Percentiles rank a stretch among this genome's conserved stretches.
Conservation (phyloP, 2,797 vertebrate species). For the Borostomias antarcticus region DNA sequence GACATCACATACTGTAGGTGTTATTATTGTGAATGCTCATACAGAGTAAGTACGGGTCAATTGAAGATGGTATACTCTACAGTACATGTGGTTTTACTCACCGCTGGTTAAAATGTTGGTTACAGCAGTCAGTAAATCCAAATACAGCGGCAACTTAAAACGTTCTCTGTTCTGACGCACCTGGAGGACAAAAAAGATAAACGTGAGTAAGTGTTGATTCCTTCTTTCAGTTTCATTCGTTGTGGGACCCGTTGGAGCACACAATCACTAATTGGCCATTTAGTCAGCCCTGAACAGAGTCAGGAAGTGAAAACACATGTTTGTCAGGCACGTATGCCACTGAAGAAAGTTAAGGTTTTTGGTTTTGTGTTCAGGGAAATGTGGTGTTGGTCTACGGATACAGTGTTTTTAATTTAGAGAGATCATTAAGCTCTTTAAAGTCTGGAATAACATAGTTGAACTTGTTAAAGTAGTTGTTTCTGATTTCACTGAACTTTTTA, state of each 20-base stretch:
- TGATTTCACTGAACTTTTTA: too few species aligned
- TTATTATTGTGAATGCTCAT: background rate
- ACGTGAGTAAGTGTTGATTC: background rate
- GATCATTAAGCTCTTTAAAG: too few species aligned
- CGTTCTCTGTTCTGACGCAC: background rate
- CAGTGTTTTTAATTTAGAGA: too few species aligned
- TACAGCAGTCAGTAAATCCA: slow-evolving; percentile 1
- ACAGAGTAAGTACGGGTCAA: background rate
- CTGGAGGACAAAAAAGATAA: background rate
- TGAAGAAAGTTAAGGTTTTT: too few species aligned
- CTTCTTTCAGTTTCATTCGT: background rate
- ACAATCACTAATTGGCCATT: background rate
- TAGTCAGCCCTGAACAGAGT: too few species aligned
- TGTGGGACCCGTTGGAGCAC: background rate
- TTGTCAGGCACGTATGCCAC: too few species aligned
- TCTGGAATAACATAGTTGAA: too few species aligned
- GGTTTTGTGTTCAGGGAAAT: too few species aligned
- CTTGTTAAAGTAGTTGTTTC: too few species aligned
- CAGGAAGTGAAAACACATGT: too few species aligned
- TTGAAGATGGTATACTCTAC: background rate
- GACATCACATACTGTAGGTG: background rate
- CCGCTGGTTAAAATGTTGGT: background rate
- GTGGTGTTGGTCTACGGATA: too few species aligned
- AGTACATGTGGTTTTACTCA: background rate
- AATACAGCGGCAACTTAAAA: background rate